Evolutionary conservation across 2,113 vertebrate species (phyloP).

Genomic region (Chaenocephalus aceratus): DNA sequence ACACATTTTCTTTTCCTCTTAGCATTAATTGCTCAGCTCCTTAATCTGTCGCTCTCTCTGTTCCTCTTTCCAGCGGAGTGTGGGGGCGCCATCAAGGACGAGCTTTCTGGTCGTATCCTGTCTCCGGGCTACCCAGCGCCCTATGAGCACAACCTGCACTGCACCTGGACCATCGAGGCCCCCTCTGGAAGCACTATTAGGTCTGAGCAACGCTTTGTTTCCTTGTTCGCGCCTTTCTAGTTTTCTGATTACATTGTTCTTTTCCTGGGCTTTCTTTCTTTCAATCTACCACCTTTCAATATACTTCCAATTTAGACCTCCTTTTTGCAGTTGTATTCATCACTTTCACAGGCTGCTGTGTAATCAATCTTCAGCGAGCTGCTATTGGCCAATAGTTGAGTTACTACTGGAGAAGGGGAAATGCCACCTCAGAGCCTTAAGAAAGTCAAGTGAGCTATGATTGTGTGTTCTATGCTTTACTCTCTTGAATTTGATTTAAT

Average conservation of each 20-base stretch:
- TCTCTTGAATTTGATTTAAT: slow-evolving; percentile 7
- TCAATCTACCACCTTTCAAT: slow-evolving; percentile 67
- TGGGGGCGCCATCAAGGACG: slow-evolving; percentile 90
- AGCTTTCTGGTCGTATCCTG: slow-evolving; percentile 89
- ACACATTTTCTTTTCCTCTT: not conserved
- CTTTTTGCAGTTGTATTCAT: slow-evolving; percentile 62
- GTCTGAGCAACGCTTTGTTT: slow-evolving; percentile 80
- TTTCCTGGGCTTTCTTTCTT: slow-evolving; percentile 41
- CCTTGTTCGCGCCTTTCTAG: not conserved
- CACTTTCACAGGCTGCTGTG: slow-evolving; percentile 62
- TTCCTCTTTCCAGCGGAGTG: slow-evolving; percentile 89
- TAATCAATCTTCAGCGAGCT: slow-evolving; percentile 68
- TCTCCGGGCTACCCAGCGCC: slow-evolving; percentile 97
- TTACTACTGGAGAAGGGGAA: slow-evolving; percentile 47
- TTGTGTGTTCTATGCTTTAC: not conserved
- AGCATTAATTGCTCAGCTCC: not conserved
- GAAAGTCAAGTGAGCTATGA: slow-evolving; percentile 28
- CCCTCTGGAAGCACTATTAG: slow-evolving; percentile 95
- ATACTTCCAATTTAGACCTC: slow-evolving; percentile 60
- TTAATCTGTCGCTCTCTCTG: not conserved
- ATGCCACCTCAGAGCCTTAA: slow-evolving; percentile 30
- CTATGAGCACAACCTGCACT: slow-evolving; percentile 98
- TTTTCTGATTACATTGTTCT: slow-evolving; percentile 65
- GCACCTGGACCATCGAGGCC: slow-evolving; percentile 94
- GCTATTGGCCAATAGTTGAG: slow-evolving; percentile 48